Base-by-base conservation (phyloP, 2,797 vertebrate species). In the Otolemur crassicaudatus region DNA sequence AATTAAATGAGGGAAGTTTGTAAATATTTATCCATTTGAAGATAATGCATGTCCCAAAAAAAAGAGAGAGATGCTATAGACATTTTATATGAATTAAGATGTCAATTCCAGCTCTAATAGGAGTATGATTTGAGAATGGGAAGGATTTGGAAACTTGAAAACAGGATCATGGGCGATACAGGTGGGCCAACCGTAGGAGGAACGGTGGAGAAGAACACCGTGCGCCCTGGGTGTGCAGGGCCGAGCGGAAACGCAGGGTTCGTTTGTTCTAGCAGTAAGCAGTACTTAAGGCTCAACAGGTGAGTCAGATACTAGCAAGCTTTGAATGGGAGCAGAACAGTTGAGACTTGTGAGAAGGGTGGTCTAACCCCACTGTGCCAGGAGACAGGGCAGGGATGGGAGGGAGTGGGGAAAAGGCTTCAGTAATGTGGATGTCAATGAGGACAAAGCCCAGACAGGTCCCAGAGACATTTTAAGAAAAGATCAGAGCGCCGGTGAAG, bases 11-110 rank as follows among this genome's bases (percentile, higher is more conserved):
- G 90, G 31, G 67, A 46, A 37, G 6, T 79, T 27, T 86, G 34
- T n/a, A 91, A 84, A 91, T 60, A 58, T 23, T 96, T 65, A 83
- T 76, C 40, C 27, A 84, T 29, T 70, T 87, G 20, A 82, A 90
- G 49, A 94, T 53, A 49, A 65, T 46, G 2, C 40, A 69, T 29
- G 5, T 27, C 9, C 7, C 29, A 29, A 27, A 40, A 72, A 72
- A 83, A 23, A 81, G 6, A 23, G 2, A n/a, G 14, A n/a, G 40
- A 25, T 1, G 34, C 25, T 27, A 29, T 4, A 7, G 65, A 37
- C n/a, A 75, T 73, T 58, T 61, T 61, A 37, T 14, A 37, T 43
- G n/a, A 91, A 53, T 23, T 40, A 69, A 37, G 60, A n/a, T 12
- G 69, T 3, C 31, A 12, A 58, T 25, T 83, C 25, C n/a, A 58